Base-by-base conservation (phyloP, 1,140 invertebrate species). In the Neuroterus valhalla region DNA sequence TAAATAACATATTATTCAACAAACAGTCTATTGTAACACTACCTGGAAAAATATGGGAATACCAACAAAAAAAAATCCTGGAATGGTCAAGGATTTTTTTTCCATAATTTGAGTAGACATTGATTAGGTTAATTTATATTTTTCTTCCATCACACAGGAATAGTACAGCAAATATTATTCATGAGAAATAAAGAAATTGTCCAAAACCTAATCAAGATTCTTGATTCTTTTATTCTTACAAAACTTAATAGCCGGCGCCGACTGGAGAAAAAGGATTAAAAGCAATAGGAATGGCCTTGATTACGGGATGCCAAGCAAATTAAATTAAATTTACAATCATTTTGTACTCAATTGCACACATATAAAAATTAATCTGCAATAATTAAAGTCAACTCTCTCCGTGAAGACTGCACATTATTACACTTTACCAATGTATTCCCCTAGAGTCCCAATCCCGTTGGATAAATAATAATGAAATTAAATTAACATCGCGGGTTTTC, bases 321-420 rank as follows among this genome's bases (percentile, higher is more conserved):
- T 62, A 38, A 62, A 62, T 62, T 62, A 31, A 62, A 62, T 6
- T 26, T 62, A 26, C 55, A 12, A 15, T 62, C n/a, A 31, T 31
- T 62, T 62, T 15, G 55, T 23, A 31, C 14, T 31, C 23, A 23
- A 62, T 62, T 62, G 55, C 55, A n/a, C 52, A 31, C 15, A 62
- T 21, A 3, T 55, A 23, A 31, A 62, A 62, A 62, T 62, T 62
- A 62, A 62, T 62, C 31, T 62, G 3, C 55, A 62, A 62, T 62
- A 62, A 62, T 62, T 62, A 38, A 62, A 62, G 55, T 62, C 55
- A 62, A 38, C 23, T 38, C 55, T 62, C 23, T 62, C 23, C 23
- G 23, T 62, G 31, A 62, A 62, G 1, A 62, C n/a, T 62, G 55
- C 26, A 62, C 6, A 31, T 62, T 62, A 38, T 62, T 62, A 17